Evolutionary conservation across 53 echinoderm and acorn worm genomes (phyloP).

Genomic region (Arbacia lixula): DNA sequence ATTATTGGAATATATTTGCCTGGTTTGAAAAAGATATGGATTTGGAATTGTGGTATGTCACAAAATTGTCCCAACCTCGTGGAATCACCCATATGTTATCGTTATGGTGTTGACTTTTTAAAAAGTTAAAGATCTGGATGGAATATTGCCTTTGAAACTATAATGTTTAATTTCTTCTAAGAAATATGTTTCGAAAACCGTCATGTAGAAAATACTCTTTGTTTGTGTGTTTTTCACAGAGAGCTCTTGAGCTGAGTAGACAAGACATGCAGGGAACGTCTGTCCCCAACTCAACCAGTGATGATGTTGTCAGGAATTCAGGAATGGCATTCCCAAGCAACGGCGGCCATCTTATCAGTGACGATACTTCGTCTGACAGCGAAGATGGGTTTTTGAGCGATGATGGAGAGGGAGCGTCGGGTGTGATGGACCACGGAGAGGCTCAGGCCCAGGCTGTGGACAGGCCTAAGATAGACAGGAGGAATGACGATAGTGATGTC

Average conservation of each 20-base stretch:
- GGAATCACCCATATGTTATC: no score
- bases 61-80: no score
- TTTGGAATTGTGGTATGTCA: no score
- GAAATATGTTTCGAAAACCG: no score
- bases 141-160: no score
- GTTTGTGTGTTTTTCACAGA: slow-evolving; percentile 11
- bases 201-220: no score
- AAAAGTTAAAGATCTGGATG: no score
- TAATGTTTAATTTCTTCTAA: no score
- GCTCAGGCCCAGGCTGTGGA: slow-evolving; percentile 33
- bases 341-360: not conserved
- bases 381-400: not conserved
- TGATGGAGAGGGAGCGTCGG: not conserved
- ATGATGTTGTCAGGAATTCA: slow-evolving; percentile 1
- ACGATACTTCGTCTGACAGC: not conserved
- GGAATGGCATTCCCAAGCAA: slow-evolving; percentile 1
- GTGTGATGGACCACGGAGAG: not conserved
- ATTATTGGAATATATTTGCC: no score
- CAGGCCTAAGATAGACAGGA: slow-evolving; percentile 4
- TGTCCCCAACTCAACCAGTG: slow-evolving; percentile 32
- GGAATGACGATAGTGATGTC: not conserved
- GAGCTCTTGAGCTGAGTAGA: slow-evolving; percentile 43
- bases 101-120: no score
- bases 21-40: no score
- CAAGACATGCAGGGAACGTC: slow-evolving; percentile 38